Base-by-base conservation (phyloP, 2,888 invertebrate genomes). In the Cinara cedri region DNA sequence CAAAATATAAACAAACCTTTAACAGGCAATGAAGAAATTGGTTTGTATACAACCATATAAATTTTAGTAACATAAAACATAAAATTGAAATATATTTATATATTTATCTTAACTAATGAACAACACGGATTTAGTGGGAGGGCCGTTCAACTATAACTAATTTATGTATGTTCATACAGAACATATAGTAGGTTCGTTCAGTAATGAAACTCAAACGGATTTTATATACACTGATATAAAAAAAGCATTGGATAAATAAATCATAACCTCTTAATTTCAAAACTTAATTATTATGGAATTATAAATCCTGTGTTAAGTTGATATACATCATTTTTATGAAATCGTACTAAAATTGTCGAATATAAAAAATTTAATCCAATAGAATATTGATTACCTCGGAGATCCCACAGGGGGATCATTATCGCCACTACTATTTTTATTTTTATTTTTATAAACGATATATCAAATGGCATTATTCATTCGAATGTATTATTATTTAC, bases 361-460 rank as follows among this genome's bases (percentile, higher is more conserved):
- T 57, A 57, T 57, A 57, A 13, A 57, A 57, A 57, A 10, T 57
- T 57, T 57, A 21, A 19, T 57, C 49, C 49, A 49, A 11, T 14
- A 9, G 14, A 49, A 49, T 49, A 49, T 49, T 49, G 14, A 14
- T 49, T 14, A 49, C 49, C 14, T 49, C 49, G 14, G 49, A 3
- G 14, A 14, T 57, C 21, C n/a, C 57, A 57, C 57, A 19, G 57
- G 21, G 57, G 57, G 21, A 57, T 57, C 57, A 57, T 57, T 57
- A 57, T 57, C 57, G 24, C 57, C 19, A 19, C 57, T 57, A 19
- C 57, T 57, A 19, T 57, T n/a, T n/a, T n/a, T n/a, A n/a, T 57
- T 57, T 57, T 21, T 57, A 57, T 57, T 57, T 57, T 57, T 57
- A 57, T 57, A 57, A 21, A 57, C 21, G 57, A 57, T 57, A 19